These are phyloP conservation scores for Fregata magnificens DNA, from an alignment of 2,113 vertebrate genomes.

Conservation along the genomic window DNA sequence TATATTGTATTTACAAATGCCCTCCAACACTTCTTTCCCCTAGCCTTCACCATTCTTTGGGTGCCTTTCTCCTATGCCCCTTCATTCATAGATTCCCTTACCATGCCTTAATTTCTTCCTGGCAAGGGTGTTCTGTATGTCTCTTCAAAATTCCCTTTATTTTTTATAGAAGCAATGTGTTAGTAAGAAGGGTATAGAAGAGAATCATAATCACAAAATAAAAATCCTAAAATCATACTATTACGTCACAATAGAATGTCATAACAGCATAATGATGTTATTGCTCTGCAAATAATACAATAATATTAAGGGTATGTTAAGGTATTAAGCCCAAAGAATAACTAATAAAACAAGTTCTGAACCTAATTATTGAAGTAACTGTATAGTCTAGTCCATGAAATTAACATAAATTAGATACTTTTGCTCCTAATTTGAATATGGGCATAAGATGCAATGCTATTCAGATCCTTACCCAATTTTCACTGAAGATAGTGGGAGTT, in stretches of 20 bases:
- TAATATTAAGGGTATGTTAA: background rate
- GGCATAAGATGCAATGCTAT: background rate
- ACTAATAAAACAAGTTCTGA: background rate
- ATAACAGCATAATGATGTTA: background rate
- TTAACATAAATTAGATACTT: background rate
- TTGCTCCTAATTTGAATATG: background rate
- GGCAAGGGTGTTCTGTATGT: background rate
- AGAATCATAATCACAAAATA: background rate
- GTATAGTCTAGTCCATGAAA: background rate
- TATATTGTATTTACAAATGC: background rate
- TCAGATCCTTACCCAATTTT: background rate
- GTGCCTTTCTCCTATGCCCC: background rate
- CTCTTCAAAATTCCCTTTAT: background rate
- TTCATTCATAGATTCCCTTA: background rate
- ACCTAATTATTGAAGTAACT: background rate
- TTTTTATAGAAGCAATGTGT: background rate
- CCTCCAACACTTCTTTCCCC: background rate
- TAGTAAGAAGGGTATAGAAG: background rate
- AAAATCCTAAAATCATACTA: background rate
- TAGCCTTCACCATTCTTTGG: background rate
- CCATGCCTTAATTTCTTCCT: background rate
- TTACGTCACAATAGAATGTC: background rate
- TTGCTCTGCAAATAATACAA: background rate
- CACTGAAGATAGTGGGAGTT: background rate
- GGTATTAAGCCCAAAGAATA: background rate